A percentile compares a stretch with the other conserved stretches of the same genome.
phyloP scores from a whole-genome alignment of 1,140 invertebrate species.

The Eriosoma lanigerum region DNA sequence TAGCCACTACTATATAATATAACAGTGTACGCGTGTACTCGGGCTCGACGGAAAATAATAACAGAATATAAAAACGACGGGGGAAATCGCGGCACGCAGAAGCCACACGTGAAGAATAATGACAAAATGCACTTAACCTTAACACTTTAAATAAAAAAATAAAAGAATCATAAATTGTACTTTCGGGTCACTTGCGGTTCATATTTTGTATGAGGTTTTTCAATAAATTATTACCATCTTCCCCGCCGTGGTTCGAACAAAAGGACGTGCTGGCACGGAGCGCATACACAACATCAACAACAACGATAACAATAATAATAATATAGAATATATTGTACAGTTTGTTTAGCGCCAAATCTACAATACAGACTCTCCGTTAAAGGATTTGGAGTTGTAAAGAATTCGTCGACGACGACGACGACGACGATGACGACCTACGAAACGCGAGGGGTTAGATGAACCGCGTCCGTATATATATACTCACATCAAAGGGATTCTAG shows the following conservation, averaged over 20 bases:
- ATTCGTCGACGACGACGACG: background rate
- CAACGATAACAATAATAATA: no score
- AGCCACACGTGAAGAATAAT: slow-evolving; percentile 14
- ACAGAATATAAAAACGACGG: background rate
- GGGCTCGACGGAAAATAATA: background rate
- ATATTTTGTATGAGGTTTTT: background rate
- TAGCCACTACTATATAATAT: no score
- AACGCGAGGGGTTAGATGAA: background rate
- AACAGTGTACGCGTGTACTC: background rate
- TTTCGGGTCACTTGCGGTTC: background rate
- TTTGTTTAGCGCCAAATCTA: slow-evolving; percentile 2
- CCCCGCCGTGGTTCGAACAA: no score
- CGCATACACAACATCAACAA: no score
- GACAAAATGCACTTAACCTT: slow-evolving; percentile 30
- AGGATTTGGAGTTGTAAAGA: background rate
- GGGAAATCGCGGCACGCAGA: background rate
- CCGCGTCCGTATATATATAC: background rate
- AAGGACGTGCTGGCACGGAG: background rate
- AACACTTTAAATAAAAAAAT: background rate
- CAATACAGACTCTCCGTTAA: background rate
- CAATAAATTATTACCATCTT: no score
- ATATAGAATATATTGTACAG: background rate
- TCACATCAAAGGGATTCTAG: background rate
- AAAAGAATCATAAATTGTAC: background rate
- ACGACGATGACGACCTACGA: background rate